phyloP scores from a whole-genome alignment of 2,888 invertebrate species.

The Chrysopilus asiliformis region DNA sequence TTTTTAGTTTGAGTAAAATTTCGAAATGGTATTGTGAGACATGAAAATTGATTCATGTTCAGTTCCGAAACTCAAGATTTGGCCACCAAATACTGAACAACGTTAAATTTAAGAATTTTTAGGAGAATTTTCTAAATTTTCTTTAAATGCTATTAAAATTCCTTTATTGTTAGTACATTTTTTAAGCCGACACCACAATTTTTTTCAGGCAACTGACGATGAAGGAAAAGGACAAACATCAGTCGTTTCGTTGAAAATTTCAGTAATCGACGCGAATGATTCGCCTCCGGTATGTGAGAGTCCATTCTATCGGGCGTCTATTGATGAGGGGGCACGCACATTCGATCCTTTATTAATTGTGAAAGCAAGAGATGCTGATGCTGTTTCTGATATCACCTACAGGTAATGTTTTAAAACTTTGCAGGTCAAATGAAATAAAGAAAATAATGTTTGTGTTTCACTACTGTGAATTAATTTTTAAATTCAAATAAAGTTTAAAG shows the following conservation, averaged over 20 bases:
- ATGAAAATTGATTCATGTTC: no score
- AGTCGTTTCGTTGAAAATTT: conserved; percentile 65
- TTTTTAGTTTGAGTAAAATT: no score
- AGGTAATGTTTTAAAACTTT: conserved; percentile 15
- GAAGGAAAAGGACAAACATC: conserved; percentile 66
- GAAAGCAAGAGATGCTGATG: conserved; percentile 69
- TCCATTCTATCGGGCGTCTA: conserved; percentile 60
- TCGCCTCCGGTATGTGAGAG: conserved; percentile 74
- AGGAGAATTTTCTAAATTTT: no score
- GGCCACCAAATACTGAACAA: no score
- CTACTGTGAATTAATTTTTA: no score
- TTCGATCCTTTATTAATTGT: conserved; percentile 66
- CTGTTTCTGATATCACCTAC: conserved; percentile 66
- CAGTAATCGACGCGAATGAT: conserved; percentile 75
- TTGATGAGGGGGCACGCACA: conserved; percentile 73
- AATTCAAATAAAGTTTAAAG: no score
- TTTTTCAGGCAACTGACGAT: conserved; percentile 64
- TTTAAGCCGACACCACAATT: conserved; percentile 17
- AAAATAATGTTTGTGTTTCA: conserved; percentile 2
- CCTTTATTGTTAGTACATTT: no score
- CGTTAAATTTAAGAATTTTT: no score
- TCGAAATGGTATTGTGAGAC: no score
- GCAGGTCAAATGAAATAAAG: background rate
- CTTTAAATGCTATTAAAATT: no score
- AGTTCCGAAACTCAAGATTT: no score